Percentiles rank a stretch among this genome's conserved stretches.
Conservation (phyloP, 2,888 invertebrate species). For the Plagiodera versicolora region DNA sequence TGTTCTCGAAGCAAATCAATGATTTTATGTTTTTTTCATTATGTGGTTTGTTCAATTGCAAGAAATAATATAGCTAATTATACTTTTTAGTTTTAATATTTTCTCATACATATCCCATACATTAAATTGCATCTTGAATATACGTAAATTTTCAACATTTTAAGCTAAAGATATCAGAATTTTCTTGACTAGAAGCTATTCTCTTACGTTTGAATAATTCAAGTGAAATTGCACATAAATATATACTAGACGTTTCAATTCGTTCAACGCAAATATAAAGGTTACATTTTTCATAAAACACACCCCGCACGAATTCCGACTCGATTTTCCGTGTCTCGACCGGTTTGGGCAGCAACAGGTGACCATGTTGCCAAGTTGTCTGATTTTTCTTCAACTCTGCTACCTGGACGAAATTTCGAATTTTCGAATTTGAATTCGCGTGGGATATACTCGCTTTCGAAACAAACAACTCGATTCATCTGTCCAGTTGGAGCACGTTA, state of each 20-base stretch:
- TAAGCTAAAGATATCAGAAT: conserved; percentile 53
- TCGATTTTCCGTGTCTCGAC: conserved; percentile 16
- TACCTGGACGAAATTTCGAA: neutral
- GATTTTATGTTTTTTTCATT: no score
- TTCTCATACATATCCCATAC: conserved; percentile 60
- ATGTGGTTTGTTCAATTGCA: no score
- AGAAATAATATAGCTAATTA: neutral
- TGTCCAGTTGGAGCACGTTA: conserved; percentile 41
- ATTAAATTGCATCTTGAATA: conserved; percentile 56
- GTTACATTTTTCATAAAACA: conserved; percentile 30
- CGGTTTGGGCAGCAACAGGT: no score
- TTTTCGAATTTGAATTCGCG: conserved; percentile 15
- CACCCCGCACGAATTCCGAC: conserved; percentile 43
- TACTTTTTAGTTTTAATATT: conserved; percentile 37
- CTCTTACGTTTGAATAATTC: conserved; percentile 31
- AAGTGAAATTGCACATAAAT: conserved; percentile 52
- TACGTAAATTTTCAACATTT: conserved; percentile 53
- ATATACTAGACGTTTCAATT: conserved; percentile 36
- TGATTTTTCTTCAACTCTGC: no score
- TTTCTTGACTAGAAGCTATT: conserved; percentile 50
- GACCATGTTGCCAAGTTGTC: no score
- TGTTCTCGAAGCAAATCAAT: no score
- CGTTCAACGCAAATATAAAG: conserved; percentile 48
- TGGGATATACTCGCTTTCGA: conserved; percentile 13
- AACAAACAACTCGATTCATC: conserved; percentile 6